Base-by-base conservation (phyloP, 2,113 vertebrate genomes). In the Lasiurus borealis region DNA sequence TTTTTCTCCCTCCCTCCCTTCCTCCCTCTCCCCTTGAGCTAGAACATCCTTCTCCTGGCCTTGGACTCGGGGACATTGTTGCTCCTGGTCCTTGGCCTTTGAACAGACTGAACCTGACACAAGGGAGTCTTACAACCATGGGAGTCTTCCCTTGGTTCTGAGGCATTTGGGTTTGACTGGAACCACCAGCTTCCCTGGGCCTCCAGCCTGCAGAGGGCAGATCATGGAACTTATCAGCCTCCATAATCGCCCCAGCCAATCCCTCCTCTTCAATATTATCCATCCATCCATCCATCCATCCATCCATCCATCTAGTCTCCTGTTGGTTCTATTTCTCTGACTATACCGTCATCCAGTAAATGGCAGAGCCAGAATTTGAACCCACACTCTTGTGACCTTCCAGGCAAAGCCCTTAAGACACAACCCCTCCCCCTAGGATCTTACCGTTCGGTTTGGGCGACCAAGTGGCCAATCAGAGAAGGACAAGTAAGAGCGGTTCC, bases 361-460 rank as follows among this genome's bases (percentile, higher is more conserved):
- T 82, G 48, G 44, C 59, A 54, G 16, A 62, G 29, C 40, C 62
- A 29, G 54, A 9, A 64, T 64, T 76, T 5, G 21, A 88, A 76
- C 76, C 14, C 59, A 76, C 5, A 6, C 12, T 88, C 62, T n/a
- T 11, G 5, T 69, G 91, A 87, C 73, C 48, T 83, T 50, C 11
- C 40, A 23, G 23, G 21, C 21, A 0, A 52, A 44, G 23, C 59
- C 77, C n/a, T n/a, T n/a, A n/a, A n/a, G n/a, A n/a, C n/a, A n/a
- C n/a, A n/a, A n/a, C n/a, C n/a, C n/a, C n/a, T n/a, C n/a, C n/a
- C n/a, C n/a, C 19, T 52, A 13, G 83, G 16, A 46, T 6, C 87
- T 77, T 21, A 36, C 4, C 3, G 13, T 88, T 85, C 89, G 71
- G 73, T 82, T 66, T 91, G 40, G 34, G 46, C 31, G 84, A 69